A percentile compares a stretch with the other conserved stretches of the same genome.
Evolutionary conservation across 2,888 invertebrate species (phyloP).

Genomic region (Biston betularia): DNA sequence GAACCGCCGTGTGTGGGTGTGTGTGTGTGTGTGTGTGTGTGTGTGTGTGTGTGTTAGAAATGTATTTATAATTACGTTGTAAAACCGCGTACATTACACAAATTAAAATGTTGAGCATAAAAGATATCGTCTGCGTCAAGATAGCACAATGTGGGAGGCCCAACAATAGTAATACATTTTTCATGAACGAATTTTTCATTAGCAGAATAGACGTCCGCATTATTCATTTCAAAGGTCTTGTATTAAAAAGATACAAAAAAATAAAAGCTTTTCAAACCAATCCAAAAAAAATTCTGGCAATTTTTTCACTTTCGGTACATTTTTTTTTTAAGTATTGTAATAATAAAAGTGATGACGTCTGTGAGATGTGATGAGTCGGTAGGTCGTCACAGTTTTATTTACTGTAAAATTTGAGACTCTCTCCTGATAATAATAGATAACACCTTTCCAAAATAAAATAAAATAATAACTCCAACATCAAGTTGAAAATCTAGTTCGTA

Average conservation of each 20-base stretch:
- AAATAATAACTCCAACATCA: no score
- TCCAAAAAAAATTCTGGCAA: conserved; percentile 30
- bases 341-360: no score
- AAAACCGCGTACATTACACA: not conserved
- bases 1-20: no score
- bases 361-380: no score
- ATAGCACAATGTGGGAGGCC: not conserved
- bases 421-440: no score
- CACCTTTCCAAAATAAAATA: no score
- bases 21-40: no score
- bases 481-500: no score
- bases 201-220: not conserved
- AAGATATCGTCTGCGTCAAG: not conserved
- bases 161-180: conserved; percentile 14
- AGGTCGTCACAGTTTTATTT: no score
- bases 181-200: conserved; percentile 11
- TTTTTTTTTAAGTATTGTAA: no score
- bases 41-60: no score
- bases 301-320: conserved; percentile 22
- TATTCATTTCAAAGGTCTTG: conserved; percentile 11
- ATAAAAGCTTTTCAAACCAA: conserved; percentile 19
- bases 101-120: not conserved
- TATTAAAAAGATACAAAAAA: conserved; percentile 20
- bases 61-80: not conserved
- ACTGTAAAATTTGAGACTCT: not conserved